Evolutionary conservation across 92 coral and sea anemone genomes (phyloP).

Genomic region (Siderastrea radians): DNA sequence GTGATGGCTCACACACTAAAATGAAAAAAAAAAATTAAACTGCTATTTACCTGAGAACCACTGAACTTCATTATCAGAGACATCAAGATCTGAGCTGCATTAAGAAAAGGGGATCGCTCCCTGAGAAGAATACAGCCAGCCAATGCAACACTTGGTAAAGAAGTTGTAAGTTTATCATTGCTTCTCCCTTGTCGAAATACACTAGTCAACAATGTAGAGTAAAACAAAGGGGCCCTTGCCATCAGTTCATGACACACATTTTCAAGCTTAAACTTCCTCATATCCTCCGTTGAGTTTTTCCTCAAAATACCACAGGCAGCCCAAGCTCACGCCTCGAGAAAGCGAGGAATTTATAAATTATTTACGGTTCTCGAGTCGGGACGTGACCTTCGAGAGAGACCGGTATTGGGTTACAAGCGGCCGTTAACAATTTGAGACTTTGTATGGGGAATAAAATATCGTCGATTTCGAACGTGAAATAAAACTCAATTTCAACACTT

Average conservation of each 20-base stretch:
- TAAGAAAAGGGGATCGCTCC: slow-evolving; percentile 33
- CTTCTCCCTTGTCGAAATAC: slow-evolving; percentile 25
- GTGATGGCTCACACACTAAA: no score
- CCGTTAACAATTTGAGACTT: no score
- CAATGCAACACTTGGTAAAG: slow-evolving; percentile 35
- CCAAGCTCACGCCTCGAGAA: no score
- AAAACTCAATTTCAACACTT: no score
- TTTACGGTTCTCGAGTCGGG: no score
- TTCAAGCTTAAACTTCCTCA: slow-evolving; percentile 14
- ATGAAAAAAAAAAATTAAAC: no score
- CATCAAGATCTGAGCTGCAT: slow-evolving; percentile 39
- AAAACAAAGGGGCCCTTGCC: slow-evolving; percentile 34
- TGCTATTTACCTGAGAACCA: neutral
- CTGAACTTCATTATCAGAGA: neutral
- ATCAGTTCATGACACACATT: slow-evolving; percentile 33
- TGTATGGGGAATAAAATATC: no score
- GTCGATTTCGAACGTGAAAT: no score
- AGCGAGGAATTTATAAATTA: no score
- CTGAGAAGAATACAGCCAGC: slow-evolving; percentile 41
- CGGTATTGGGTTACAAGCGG: no score
- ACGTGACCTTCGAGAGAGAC: no score
- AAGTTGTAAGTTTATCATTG: neutral
- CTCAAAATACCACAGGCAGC: slow-evolving; percentile 30
- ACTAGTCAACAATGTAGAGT: slow-evolving; percentile 19
- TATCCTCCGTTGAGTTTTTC: slow-evolving; percentile 21